phyloP scores from a whole-genome alignment of 2,888 invertebrate species.

The Adineta ricciae region DNA sequence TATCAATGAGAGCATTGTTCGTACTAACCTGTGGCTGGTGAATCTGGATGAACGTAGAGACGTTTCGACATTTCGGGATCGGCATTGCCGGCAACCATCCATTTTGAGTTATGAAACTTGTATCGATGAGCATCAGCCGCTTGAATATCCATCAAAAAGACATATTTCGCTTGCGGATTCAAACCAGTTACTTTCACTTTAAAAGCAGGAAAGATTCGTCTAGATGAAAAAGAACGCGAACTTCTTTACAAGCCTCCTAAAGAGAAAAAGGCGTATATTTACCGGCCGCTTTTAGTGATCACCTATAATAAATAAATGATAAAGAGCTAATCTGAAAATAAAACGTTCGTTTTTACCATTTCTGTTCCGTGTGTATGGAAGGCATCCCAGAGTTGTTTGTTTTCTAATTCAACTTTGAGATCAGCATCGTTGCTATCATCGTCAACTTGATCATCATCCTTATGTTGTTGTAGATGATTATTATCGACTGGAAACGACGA shows the following conservation, averaged over 20 bases:
- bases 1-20: too few species aligned
- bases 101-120: slow-evolving; percentile 68
- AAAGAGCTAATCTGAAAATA: not conserved
- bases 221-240: not conserved
- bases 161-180: slow-evolving; percentile 70
- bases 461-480: not conserved
- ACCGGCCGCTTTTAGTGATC: not conserved
- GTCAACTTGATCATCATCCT: not conserved
- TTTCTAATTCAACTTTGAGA: slow-evolving; percentile 93
- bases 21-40: slow-evolving; percentile 22
- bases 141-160: slow-evolving; percentile 68
- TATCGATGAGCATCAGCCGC: slow-evolving; percentile 65
- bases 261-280: not conserved
- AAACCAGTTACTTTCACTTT: slow-evolving; percentile 66
- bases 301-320: slow-evolving; percentile 33
- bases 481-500: not conserved
- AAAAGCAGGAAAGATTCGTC: slow-evolving; percentile 58
- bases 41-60: slow-evolving; percentile 30
- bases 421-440: slow-evolving; percentile 77
- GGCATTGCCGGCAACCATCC: slow-evolving; percentile 71
- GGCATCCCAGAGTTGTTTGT: slow-evolving; percentile 95
- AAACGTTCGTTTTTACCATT: slow-evolving; percentile 66
- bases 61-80: slow-evolving; percentile 58
- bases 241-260: too few species aligned
- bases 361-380: slow-evolving; percentile 96